These are phyloP conservation scores for Euplexia lucipara DNA, from an alignment of 2,888 invertebrate species.

Conservation along the genomic window DNA sequence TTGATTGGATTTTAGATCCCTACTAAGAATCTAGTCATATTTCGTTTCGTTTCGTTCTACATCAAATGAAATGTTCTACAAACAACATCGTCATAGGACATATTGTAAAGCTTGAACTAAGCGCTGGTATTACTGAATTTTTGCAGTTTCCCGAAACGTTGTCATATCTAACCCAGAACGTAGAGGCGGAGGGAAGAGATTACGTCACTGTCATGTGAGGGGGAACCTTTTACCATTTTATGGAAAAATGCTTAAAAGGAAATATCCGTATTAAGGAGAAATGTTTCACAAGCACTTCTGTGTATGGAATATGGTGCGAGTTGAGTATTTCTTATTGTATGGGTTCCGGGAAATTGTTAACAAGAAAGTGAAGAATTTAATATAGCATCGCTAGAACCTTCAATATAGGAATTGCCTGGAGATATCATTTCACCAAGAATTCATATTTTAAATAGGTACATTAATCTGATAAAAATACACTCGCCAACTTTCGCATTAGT, in stretches of 20 bases:
- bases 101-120: constrained; percentile 16
- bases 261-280: constrained; percentile 51
- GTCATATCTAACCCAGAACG: constrained; percentile 54
- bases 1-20: too few relatives aligned
- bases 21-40: too few relatives aligned
- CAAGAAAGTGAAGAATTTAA: constrained; percentile 15
- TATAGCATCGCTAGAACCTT: neutral
- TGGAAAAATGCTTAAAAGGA: constrained; percentile 60
- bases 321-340: constrained; percentile 14
- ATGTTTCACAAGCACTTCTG: constrained; percentile 26
- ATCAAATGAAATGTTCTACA: neutral
- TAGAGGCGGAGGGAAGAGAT: constrained; percentile 48
- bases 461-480: too few relatives aligned
- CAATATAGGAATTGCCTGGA: neutral
- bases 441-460: neutral
- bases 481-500: neutral
- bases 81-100: constrained; percentile 23
- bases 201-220: constrained; percentile 59
- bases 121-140: constrained; percentile 24
- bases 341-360: neutral
- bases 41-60: neutral
- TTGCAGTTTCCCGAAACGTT: constrained; percentile 23
- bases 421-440: neutral
- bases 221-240: constrained; percentile 50
- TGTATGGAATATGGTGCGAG: constrained; percentile 17